phyloP scores from a whole-genome alignment of 2,797 vertebrate genomes.

The Pagetopsis macropterus region DNA sequence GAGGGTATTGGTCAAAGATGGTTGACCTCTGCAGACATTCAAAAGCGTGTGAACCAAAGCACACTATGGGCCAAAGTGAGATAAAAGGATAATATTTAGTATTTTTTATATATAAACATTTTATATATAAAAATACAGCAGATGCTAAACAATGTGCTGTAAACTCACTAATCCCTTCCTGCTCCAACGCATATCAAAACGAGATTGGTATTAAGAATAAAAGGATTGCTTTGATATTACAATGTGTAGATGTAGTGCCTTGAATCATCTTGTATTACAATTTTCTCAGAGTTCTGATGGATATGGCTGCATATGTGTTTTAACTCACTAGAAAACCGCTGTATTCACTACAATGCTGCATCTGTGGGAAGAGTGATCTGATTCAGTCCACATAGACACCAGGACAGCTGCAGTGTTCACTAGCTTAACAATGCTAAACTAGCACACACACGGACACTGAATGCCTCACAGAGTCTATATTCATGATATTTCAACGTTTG shows the following conservation, averaged over 20 bases:
- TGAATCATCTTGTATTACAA: background rate
- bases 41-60: background rate
- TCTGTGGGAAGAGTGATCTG: conserved; percentile 59
- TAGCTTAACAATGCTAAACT: conserved; percentile 42
- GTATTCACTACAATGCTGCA: conserved; percentile 57
- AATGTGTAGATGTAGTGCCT: background rate
- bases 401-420: conserved; percentile 62
- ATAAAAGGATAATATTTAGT: background rate
- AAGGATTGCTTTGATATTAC: conserved; percentile 13
- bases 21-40: conserved; percentile 8
- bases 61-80: background rate
- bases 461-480: conserved; percentile 36
- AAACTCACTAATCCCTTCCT: conserved; percentile 30
- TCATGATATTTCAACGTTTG: conserved; percentile 31
- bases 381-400: conserved; percentile 41
- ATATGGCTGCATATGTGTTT: background rate
- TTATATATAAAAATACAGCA: conserved; percentile 3
- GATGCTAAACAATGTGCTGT: conserved; percentile 6
- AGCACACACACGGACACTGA: conserved; percentile 35
- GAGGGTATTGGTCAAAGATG: conserved; percentile 39
- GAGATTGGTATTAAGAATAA: conserved; percentile 17
- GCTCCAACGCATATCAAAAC: conserved; percentile 15
- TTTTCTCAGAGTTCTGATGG: background rate
- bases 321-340: conserved; percentile 33
- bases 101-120: background rate